phyloP scores from a whole-genome alignment of 2,797 vertebrate species.

The Acrossocheilus wenchowensis region DNA sequence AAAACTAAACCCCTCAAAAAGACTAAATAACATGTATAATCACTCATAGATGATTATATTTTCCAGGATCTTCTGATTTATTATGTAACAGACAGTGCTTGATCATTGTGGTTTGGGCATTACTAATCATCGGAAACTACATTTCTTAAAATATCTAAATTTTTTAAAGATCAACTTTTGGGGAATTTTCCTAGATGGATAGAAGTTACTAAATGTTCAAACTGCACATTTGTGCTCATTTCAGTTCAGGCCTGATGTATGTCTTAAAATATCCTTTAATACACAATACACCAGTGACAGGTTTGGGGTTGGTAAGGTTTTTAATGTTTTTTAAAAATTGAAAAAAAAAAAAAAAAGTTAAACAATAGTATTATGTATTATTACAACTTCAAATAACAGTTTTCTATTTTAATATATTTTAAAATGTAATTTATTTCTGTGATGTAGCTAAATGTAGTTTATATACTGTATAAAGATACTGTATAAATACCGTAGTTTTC shows the following conservation, averaged over 20 bases:
- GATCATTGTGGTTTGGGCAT: not conserved
- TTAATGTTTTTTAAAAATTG: too few species aligned
- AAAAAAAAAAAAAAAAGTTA: too few species aligned
- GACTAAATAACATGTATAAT: not conserved
- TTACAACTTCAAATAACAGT: too few species aligned
- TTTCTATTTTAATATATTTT: too few species aligned
- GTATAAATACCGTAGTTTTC: too few species aligned
- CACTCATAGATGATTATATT: not conserved
- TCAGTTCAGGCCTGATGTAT: not conserved
- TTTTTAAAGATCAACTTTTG: not conserved
- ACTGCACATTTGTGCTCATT: not conserved
- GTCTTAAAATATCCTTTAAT: not conserved
- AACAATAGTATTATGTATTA: too few species aligned
- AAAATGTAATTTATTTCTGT: too few species aligned
- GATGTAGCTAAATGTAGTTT: too few species aligned
- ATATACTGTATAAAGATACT: too few species aligned
- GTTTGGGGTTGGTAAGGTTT: not conserved
- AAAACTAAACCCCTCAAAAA: not conserved
- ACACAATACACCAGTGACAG: not conserved
- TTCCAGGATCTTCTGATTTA: not conserved
- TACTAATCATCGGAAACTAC: not conserved
- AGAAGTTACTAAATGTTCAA: not conserved
- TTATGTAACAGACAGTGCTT: not conserved
- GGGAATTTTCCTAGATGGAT: not conserved
- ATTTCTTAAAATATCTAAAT: not conserved